Evolutionary conservation across 2,888 invertebrate genomes (phyloP).

Genomic region (Hyposoter didymator): DNA sequence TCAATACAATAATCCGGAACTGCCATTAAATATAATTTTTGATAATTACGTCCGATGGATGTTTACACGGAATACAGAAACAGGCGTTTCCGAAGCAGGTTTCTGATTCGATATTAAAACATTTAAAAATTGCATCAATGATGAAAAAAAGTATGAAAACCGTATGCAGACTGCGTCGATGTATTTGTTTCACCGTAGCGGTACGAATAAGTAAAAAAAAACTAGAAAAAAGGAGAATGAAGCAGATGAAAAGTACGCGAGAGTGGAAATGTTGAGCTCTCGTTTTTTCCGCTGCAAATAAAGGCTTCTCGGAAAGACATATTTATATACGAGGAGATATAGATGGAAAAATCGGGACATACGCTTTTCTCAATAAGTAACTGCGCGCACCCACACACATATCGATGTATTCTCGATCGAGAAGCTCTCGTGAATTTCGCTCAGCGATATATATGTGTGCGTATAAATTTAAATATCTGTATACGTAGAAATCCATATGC

Average conservation of each 20-base stretch:
- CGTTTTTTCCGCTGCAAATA: neutral
- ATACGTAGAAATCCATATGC: neutral
- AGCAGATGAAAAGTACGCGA: neutral
- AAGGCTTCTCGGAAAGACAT: constrained; percentile 7
- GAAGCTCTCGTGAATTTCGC: constrained; percentile 43
- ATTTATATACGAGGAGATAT: constrained; percentile 11
- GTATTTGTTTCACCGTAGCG: neutral
- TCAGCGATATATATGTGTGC: constrained; percentile 28
- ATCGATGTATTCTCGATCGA: constrained; percentile 59
- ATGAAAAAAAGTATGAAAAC: neutral
- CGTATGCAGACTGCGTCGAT: neutral
- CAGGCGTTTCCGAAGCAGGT: no score
- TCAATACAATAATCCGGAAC: no score
- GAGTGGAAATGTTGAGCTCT: constrained; percentile 36
- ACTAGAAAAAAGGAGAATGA: constrained; percentile 4
- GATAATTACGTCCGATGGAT: no score
- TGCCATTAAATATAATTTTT: no score
- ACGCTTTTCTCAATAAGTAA: constrained; percentile 11
- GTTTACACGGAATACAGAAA: no score
- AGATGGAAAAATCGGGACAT: constrained; percentile 46
- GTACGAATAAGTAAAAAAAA: constrained; percentile 4
- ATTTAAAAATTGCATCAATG: neutral
- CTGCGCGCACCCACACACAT: neutral
- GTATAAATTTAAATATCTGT: neutral
- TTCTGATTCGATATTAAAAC: neutral